These are phyloP conservation scores for Kobus ellipsiprymnus DNA, from an alignment of 2,113 vertebrate genomes.

Conservation along the genomic window DNA sequence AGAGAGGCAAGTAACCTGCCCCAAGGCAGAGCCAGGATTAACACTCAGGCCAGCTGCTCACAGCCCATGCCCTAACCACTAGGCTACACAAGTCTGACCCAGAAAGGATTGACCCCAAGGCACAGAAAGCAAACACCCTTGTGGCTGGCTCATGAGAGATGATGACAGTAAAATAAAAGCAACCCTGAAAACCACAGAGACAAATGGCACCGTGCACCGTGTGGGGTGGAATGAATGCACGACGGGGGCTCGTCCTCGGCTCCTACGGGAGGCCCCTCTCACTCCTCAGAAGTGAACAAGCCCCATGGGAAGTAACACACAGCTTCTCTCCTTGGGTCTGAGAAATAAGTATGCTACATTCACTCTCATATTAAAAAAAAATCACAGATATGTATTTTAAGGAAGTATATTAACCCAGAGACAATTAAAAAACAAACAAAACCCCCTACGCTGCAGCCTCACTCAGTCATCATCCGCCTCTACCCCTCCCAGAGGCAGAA, in stretches of 20 bases:
- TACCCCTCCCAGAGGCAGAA: background rate
- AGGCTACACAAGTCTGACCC: background rate
- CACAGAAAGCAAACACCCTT: constrained; percentile 17
- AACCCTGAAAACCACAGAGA: background rate
- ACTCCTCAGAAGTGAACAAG: background rate
- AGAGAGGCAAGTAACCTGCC: background rate
- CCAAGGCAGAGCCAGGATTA: background rate
- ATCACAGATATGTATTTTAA: background rate
- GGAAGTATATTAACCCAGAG: background rate
- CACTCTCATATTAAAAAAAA: background rate
- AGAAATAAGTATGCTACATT: background rate
- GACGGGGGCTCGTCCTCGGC: background rate
- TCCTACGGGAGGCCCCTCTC: background rate
- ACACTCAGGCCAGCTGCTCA: background rate
- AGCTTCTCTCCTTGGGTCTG: background rate
- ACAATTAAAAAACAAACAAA: background rate
- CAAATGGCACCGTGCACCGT: background rate
- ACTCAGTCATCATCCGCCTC: background rate
- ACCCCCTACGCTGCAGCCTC: background rate
- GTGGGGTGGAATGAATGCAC: background rate
- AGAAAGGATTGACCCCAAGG: background rate
- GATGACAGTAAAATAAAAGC: constrained; percentile 13
- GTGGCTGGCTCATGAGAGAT: constrained; percentile 35
- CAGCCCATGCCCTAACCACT: background rate
- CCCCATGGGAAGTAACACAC: background rate